phyloP scores from a whole-genome alignment of 2,888 invertebrate genomes.

The Synanthedon myopaeformis region DNA sequence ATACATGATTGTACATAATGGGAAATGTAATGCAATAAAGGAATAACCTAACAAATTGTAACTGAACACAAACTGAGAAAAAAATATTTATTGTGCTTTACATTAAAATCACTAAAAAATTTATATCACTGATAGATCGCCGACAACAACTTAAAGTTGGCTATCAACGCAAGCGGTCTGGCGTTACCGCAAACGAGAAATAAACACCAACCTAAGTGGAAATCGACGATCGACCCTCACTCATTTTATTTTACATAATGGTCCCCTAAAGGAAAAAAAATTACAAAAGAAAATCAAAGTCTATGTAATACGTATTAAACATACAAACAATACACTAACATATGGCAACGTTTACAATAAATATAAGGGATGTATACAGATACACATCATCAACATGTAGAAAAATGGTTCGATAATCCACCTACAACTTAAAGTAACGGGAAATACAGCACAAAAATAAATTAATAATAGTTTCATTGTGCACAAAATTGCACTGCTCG shows the following conservation, averaged over 20 bases:
- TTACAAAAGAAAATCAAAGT: slow-evolving; percentile 35
- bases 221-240: slow-evolving; percentile 31
- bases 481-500: slow-evolving; percentile 46
- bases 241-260: slow-evolving; percentile 49
- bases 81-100: slow-evolving; percentile 58
- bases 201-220: slow-evolving; percentile 21
- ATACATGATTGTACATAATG: slow-evolving; percentile 49
- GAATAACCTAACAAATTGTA: slow-evolving; percentile 24
- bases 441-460: slow-evolving; percentile 44
- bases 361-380: slow-evolving; percentile 59
- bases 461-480: slow-evolving; percentile 36
- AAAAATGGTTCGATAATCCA: slow-evolving; percentile 21
- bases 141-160: slow-evolving; percentile 18
- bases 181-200: slow-evolving; percentile 37
- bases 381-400: slow-evolving; percentile 38
- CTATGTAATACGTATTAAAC: slow-evolving; percentile 56
- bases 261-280: slow-evolving; percentile 56
- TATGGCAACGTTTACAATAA: slow-evolving; percentile 71
- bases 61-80: slow-evolving; percentile 34
- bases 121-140: slow-evolving; percentile 56
- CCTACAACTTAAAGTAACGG: slow-evolving; percentile 18
- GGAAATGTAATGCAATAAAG: slow-evolving; percentile 17
- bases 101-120: slow-evolving; percentile 42
- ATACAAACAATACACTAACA: slow-evolving; percentile 63
- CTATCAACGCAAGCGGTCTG: slow-evolving; percentile 35